Percentiles rank a stretch among this genome's conserved stretches.
phyloP scores from a whole-genome alignment of 2,797 vertebrate species.

The Galago senegalensis region DNA sequence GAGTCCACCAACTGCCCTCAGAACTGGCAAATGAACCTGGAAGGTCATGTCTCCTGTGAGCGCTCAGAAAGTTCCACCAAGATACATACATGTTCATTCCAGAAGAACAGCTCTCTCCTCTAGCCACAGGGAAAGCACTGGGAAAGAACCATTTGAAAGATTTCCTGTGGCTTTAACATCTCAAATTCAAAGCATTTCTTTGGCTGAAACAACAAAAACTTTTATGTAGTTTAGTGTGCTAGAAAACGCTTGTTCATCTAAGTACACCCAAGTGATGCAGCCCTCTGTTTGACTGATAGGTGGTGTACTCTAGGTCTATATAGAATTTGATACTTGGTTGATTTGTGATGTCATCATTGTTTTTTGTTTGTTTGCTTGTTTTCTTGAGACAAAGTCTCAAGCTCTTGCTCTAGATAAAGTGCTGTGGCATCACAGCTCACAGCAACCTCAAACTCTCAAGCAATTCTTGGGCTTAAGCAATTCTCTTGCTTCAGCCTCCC shows the following conservation, averaged over 20 bases:
- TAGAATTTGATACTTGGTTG: background rate
- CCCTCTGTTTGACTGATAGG: background rate
- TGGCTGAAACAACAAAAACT: slow-evolving; percentile 15
- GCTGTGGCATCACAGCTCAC: too few species aligned
- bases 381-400: too few species aligned
- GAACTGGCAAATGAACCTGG: background rate
- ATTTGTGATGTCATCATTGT: background rate
- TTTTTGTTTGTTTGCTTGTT: too few species aligned
- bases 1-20: background rate
- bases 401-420: too few species aligned
- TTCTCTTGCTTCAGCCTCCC: too few species aligned
- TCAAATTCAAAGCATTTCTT: slow-evolving; percentile 51
- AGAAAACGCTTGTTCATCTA: background rate
- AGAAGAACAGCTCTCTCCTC: background rate
- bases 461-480: too few species aligned
- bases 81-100: slow-evolving; percentile 5
- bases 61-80: background rate
- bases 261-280: background rate
- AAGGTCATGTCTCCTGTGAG: background rate
- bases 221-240: background rate
- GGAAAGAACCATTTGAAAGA: background rate
- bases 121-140: background rate
- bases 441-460: too few species aligned
- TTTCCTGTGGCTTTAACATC: background rate
- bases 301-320: background rate